Percentiles rank a stretch among this genome's conserved stretches.
These are phyloP conservation scores for Cirrhinus molitorella DNA, from an alignment of 2,797 vertebrate species.

Conservation along the genomic window DNA sequence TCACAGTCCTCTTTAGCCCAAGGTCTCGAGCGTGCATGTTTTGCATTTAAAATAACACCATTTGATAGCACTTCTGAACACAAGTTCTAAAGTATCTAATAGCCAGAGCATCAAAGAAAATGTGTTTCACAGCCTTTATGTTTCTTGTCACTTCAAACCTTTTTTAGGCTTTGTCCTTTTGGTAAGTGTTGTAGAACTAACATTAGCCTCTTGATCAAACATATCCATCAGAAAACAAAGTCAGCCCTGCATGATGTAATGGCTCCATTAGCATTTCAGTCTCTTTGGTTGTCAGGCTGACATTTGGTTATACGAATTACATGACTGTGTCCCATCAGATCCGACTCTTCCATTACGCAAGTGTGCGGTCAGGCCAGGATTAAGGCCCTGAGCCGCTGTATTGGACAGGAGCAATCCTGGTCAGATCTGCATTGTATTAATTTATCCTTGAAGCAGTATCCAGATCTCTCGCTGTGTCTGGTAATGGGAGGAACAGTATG, in stretches of 20 bases:
- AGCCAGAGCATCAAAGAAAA: slow-evolving; percentile 42
- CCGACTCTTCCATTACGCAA: slow-evolving; percentile 44
- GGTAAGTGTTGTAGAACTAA: slow-evolving; percentile 44
- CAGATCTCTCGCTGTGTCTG: slow-evolving; percentile 60
- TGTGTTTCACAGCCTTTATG: slow-evolving; percentile 64
- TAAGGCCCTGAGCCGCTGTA: slow-evolving; percentile 69
- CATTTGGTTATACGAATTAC: slow-evolving; percentile 30
- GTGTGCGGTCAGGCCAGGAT: slow-evolving; percentile 33
- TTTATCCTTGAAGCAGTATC: slow-evolving; percentile 73
- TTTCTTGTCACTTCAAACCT: slow-evolving; percentile 61
- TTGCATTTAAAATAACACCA: slow-evolving; percentile 76
- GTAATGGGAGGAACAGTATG: slow-evolving; percentile 63
- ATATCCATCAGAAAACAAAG: slow-evolving; percentile 33
- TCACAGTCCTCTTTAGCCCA: slow-evolving; percentile 72
- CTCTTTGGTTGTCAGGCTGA: slow-evolving; percentile 36
- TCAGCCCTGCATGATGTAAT: slow-evolving; percentile 43
- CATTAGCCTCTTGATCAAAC: slow-evolving; percentile 15
- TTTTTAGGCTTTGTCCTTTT: slow-evolving; percentile 40
- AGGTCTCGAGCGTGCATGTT: slow-evolving; percentile 73
- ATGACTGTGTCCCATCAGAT: slow-evolving; percentile 30
- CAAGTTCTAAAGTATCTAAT: slow-evolving; percentile 67
- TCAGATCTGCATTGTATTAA: slow-evolving; percentile 79
- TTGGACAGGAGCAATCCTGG: slow-evolving; percentile 67
- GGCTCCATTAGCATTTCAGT: slow-evolving; percentile 26
- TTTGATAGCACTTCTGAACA: slow-evolving; percentile 68